Conservation (phyloP, 2,113 vertebrate genomes). For the Saccopteryx bilineata region DNA sequence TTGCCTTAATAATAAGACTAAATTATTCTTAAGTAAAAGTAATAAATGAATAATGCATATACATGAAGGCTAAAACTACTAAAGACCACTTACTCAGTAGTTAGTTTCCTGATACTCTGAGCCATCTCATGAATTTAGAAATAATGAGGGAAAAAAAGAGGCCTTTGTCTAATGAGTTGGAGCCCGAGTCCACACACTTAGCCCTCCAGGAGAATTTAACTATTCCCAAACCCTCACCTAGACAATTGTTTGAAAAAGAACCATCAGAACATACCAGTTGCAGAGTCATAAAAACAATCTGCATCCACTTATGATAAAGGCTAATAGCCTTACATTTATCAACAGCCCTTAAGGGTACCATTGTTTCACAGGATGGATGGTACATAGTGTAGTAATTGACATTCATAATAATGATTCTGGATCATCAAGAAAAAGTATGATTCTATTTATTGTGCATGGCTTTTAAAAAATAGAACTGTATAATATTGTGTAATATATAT, state of each 20-base stretch:
- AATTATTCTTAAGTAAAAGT: conserved; percentile 30
- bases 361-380: not conserved
- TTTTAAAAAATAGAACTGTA: not conserved
- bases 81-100: not conserved
- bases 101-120: not conserved
- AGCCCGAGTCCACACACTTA: not conserved
- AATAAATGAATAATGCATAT: not conserved
- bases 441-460: conserved; percentile 6
- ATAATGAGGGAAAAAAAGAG: not conserved
- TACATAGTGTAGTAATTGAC: not conserved
- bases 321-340: not conserved
- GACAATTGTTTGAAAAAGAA: conserved; percentile 46
- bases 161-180: not conserved
- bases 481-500: not conserved
- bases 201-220: not conserved
- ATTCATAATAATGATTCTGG: not conserved
- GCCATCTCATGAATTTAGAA: not conserved
- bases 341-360: not conserved
- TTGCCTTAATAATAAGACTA: conserved; percentile 16
- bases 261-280: conserved; percentile 15
- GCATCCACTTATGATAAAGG: conserved; percentile 16
- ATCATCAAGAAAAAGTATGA: conserved; percentile 23
- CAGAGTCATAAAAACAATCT: conserved; percentile 22
- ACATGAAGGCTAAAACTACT: not conserved
- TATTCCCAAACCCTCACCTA: not conserved